A percentile compares a stretch with the other conserved stretches of the same genome.
Evolutionary conservation across 2,888 invertebrate species (phyloP).

Genomic region (Papilio demoleus): DNA sequence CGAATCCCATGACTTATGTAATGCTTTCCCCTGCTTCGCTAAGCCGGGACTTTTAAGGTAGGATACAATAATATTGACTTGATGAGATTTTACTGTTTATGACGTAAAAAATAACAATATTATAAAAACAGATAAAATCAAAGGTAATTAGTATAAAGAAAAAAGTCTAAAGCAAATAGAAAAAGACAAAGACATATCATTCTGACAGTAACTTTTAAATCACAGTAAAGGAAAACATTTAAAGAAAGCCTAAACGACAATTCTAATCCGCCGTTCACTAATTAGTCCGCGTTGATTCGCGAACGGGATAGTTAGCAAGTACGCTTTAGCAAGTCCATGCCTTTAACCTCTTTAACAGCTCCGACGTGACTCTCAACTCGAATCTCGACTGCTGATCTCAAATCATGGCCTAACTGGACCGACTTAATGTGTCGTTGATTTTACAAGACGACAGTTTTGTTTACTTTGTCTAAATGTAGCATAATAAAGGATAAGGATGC

Average conservation of each 20-base stretch:
- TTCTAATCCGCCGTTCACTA: not conserved
- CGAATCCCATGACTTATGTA: conserved; percentile 9
- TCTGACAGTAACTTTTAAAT: not conserved
- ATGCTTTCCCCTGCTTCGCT: not conserved
- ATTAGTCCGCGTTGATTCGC: conserved; percentile 24
- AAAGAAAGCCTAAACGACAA: not conserved
- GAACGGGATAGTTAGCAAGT: conserved; percentile 37
- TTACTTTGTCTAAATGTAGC: not conserved
- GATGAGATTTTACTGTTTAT: not conserved
- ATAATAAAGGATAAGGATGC: too few relatives aligned
- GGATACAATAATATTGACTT: not conserved
- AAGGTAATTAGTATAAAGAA: not conserved
- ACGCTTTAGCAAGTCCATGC: conserved; percentile 47
- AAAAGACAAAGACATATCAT: not conserved
- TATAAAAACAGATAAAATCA: not conserved
- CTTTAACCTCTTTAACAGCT: conserved; percentile 72
- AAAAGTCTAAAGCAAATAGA: not conserved
- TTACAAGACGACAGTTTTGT: conserved; percentile 16
- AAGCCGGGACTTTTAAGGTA: not conserved
- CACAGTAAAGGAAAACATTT: not conserved
- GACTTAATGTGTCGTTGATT: conserved; percentile 62
- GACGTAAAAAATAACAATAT: not conserved
- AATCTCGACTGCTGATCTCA: conserved; percentile 67
- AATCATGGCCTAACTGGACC: conserved; percentile 52
- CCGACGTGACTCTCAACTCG: conserved; percentile 72